phyloP scores from a whole-genome alignment of 2,888 invertebrate genomes.

The Furcula furcula region DNA sequence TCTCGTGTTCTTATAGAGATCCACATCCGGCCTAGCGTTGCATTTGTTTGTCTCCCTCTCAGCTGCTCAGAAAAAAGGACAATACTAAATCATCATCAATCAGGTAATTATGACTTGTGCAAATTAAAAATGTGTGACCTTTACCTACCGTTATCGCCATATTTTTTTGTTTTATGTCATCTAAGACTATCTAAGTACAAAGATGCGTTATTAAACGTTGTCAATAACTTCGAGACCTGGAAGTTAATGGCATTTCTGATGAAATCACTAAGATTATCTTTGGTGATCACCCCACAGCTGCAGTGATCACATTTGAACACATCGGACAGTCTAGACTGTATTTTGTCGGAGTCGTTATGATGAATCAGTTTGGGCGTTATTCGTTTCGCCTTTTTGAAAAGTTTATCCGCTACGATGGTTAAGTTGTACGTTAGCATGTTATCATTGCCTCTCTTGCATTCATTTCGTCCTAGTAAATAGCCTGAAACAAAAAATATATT shows the following conservation, averaged over 20 bases:
- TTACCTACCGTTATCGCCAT: no score
- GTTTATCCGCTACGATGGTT: constrained; percentile 48
- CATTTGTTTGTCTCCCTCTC: no score
- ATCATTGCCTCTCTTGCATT: constrained; percentile 47
- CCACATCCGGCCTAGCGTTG: no score
- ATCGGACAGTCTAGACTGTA: constrained; percentile 46
- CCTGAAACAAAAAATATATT: constrained; percentile 45
- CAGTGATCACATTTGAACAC: constrained; percentile 56
- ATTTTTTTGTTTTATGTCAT: constrained; percentile 46
- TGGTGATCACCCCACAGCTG: constrained; percentile 34
- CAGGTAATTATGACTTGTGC: no score
- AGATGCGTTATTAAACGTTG: constrained; percentile 57
- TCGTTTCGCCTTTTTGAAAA: constrained; percentile 60
- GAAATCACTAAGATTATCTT: constrained; percentile 54
- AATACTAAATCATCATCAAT: no score
- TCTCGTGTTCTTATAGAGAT: no score
- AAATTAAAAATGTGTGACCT: no score
- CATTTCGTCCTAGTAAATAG: constrained; percentile 57
- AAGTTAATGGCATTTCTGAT: constrained; percentile 53
- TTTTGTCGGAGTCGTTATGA: constrained; percentile 55
- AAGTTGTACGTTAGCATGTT: constrained; percentile 57
- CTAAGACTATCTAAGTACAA: constrained; percentile 62
- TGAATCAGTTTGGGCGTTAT: constrained; percentile 60
- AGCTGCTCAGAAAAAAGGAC: no score
- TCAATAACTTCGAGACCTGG: constrained; percentile 56